Evolutionary conservation across 2,888 invertebrate genomes (phyloP).

Genomic region (Spilosoma lubricipeda): DNA sequence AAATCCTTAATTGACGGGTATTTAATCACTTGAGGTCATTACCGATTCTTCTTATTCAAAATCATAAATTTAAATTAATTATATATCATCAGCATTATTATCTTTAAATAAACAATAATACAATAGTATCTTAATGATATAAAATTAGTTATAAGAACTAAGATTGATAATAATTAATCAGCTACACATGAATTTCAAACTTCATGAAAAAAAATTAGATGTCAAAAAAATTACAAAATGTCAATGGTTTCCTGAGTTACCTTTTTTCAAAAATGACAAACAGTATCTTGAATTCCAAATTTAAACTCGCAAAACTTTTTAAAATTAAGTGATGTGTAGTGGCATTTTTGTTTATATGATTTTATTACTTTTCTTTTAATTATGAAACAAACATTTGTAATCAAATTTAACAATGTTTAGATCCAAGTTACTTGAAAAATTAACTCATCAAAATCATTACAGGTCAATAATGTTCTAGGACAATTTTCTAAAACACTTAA

Average conservation of each 20-base stretch:
- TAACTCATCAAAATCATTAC: neutral
- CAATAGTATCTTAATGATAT: constrained; percentile 46
- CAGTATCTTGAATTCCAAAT: neutral
- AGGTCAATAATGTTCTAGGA: too few species aligned
- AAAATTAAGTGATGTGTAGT: neutral
- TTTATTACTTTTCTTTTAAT: neutral
- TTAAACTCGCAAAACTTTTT: neutral
- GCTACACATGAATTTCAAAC: neutral
- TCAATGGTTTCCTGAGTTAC: too few species aligned
- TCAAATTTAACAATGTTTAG: neutral
- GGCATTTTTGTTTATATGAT: neutral
- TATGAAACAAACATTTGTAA: neutral
- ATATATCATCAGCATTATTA: constrained; percentile 5
- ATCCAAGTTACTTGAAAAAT: neutral
- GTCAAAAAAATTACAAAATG: neutral
- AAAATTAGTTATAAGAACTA: constrained; percentile 32
- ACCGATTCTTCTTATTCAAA: constrained; percentile 37
- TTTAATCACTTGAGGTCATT: constrained; percentile 38
- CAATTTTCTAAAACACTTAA: neutral
- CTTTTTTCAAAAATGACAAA: neutral
- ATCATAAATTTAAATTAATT: constrained; percentile 41
- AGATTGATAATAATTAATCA: neutral
- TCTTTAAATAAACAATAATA: constrained; percentile 24
- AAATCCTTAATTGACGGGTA: constrained; percentile 26
- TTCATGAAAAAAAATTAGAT: too few species aligned